Base-by-base conservation (phyloP, 2,888 invertebrate genomes). In the Conops quadrifasciatus region DNA sequence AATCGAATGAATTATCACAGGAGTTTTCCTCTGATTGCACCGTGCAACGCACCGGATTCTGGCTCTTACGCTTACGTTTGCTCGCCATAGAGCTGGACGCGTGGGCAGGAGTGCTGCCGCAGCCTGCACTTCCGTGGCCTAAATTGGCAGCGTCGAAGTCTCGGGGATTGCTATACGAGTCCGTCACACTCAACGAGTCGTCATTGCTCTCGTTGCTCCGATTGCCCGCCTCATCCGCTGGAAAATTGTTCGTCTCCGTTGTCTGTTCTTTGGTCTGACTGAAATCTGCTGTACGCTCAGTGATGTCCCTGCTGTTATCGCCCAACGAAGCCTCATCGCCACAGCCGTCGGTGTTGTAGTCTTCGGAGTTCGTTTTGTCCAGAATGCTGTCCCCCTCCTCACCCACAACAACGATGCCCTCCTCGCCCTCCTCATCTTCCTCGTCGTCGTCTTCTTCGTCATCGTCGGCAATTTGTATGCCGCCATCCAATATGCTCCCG, bases 11-110 rank as follows among this genome's bases (percentile, higher is more conserved):
- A 71, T 84, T 85, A 74, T 85, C 85, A 73, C 82, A 81, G 71
- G 83, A 82, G 60, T 83, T 82, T 73, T 83, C 82, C 69, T 82
- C 80, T 47, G 85, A 83, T 67, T 86, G 84, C 36, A 86, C 79
- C n/a, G 93, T 91, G 81, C 94, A 91, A 74, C 93, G 89, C 1
- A 93, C 94, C 0, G 96, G 96, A 83, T 96, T 95, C 78, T 94
- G 91, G 78, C 92, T 95, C 87, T 96, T 96, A 36, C 96, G 89
- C 85, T 96, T 96, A 70, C 95, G 88, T 81, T 92, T 93, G 80
- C 89, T 91, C n/a, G 91, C 82, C 72, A 82, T 79, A 26, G 78
- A 79, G 43, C 73, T 73, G 7, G 74, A 71, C n/a, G 67, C 70
- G 19, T 71, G 66, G 28, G 74, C 74, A 11, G 66, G 62, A 13